Conservation (phyloP, 2,797 vertebrate genomes). For the Ataeniobius toweri region DNA sequence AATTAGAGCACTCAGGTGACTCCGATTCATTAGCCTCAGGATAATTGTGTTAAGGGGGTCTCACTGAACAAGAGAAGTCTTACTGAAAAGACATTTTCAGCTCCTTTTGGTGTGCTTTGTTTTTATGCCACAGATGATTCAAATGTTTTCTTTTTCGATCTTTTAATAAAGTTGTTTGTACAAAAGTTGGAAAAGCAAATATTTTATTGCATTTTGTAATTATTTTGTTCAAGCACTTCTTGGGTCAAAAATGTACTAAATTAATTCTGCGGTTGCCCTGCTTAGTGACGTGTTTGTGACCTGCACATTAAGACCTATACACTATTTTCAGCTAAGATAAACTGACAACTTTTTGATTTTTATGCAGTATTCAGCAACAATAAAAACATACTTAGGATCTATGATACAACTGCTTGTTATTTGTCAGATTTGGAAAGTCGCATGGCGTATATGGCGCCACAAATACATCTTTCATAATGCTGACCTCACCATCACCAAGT, state of each 20-base stretch:
- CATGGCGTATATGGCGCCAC: background rate
- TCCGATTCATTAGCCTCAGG: constrained; percentile 27
- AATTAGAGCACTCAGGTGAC: constrained; percentile 48
- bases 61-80: constrained; percentile 5
- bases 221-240: background rate
- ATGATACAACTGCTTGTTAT: background rate
- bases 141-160: background rate
- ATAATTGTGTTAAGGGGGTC: constrained; percentile 18
- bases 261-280: background rate
- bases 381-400: no score
- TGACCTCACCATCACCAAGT: background rate
- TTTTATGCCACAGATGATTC: background rate
- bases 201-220: background rate
- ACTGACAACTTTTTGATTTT: background rate
- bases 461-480: background rate
- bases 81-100: background rate
- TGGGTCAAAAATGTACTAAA: background rate
- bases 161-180: background rate
- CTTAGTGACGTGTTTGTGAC: background rate
- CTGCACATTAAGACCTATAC: background rate
- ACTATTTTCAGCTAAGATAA: background rate
- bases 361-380: background rate
- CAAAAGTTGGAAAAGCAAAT: background rate
- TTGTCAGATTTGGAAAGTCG: background rate
- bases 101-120: background rate